Evolutionary conservation across 2,888 invertebrate genomes (phyloP).

Genomic region (Drosophila lacicola): DNA sequence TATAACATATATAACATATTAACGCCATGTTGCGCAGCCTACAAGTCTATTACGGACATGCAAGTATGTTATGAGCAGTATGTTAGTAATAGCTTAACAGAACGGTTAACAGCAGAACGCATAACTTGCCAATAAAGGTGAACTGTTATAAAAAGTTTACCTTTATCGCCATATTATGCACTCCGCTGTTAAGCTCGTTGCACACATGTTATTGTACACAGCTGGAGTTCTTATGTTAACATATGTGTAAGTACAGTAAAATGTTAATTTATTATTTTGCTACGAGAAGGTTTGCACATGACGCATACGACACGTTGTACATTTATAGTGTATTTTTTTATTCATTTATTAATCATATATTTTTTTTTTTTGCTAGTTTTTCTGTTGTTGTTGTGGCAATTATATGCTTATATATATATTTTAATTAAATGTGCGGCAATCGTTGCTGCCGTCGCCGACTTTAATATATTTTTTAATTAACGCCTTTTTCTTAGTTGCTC

Average conservation of each 20-base stretch:
- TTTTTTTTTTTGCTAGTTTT: conserved; percentile 1
- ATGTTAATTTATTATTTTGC: not conserved
- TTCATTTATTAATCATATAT: conserved; percentile 1
- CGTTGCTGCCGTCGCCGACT: conserved; percentile 42
- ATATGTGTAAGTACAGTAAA: not conserved
- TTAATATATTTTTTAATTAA: conserved; percentile 75
- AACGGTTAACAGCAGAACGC: not conserved
- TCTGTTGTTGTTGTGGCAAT: conserved; percentile 6
- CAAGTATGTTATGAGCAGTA: not conserved
- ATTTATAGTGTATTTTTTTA: not conserved
- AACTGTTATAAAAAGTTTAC: no score
- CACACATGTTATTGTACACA: not conserved
- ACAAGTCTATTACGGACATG: not conserved
- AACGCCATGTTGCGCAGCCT: not conserved
- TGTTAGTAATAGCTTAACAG: not conserved
- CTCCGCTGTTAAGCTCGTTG: not conserved
- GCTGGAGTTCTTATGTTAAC: no score
- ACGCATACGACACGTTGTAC: conserved; percentile 18
- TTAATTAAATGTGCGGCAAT: conserved; percentile 32
- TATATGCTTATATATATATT: conserved; percentile 8
- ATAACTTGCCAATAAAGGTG: no score
- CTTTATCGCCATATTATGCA: not conserved
- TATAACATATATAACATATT: not conserved
- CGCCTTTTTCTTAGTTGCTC: conserved; percentile 65
- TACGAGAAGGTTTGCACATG: not conserved